A percentile compares a stretch with the other conserved stretches of the same genome.
Conservation (phyloP, 2,113 vertebrate species). For the Odontesthes bonariensis region DNA sequence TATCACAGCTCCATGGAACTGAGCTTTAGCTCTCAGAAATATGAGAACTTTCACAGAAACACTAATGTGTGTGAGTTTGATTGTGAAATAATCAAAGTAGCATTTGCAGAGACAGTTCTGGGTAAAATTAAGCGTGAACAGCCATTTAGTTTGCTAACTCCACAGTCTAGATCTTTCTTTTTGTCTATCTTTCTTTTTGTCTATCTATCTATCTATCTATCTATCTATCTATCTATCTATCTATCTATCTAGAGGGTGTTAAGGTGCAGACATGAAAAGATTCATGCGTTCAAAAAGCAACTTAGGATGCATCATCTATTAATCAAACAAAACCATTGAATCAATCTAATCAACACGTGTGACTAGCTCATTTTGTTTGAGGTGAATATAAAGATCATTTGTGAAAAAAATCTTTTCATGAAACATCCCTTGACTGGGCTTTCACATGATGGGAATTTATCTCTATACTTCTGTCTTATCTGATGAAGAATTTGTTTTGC, state of each 20-base stretch:
- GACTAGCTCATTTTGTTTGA: background rate
- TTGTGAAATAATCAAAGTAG: background rate
- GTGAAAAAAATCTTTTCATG: background rate
- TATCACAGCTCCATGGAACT: constrained; percentile 1
- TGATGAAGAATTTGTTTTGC: background rate
- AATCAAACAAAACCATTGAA: background rate
- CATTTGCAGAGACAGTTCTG: background rate
- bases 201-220: constrained; percentile 34
- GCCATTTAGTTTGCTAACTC: no score
- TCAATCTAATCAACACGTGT: background rate
- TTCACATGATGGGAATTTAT: background rate
- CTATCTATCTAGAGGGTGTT: constrained; percentile 1
- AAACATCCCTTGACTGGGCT: background rate
- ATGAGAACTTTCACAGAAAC: background rate
- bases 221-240: constrained; percentile 11
- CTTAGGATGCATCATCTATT: background rate
- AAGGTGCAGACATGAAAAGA: no score
- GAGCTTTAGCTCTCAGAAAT: constrained; percentile 2
- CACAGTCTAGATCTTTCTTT: background rate
- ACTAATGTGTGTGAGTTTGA: background rate
- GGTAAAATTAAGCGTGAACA: no score
- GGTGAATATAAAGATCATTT: no score
- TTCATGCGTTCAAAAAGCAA: no score
- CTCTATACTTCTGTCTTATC: no score
- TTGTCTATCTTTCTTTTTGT: constrained; percentile 26